Conservation (phyloP, 2,888 invertebrate genomes). For the Doris montereyensis region DNA sequence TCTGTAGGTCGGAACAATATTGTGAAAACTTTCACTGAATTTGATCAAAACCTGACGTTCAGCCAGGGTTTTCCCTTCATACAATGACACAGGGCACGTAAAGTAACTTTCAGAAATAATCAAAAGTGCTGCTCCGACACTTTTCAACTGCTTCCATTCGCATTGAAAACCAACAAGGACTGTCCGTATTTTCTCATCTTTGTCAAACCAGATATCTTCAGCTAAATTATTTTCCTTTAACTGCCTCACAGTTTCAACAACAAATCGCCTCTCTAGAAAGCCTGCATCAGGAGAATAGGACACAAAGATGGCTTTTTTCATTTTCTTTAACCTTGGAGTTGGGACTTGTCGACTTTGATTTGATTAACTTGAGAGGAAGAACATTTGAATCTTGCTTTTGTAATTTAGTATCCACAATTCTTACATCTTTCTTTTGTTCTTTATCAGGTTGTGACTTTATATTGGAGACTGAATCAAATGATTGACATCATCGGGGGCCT, state of each 20-base stretch:
- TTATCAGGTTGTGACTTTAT: constrained; percentile 52
- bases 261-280: constrained; percentile 57
- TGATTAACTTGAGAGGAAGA: too few species aligned
- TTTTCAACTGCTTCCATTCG: constrained; percentile 71
- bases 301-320: background rate
- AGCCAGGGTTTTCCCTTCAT: constrained; percentile 67
- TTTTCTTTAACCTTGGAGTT: constrained; percentile 22
- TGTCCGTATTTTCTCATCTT: constrained; percentile 70
- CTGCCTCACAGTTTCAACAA: constrained; percentile 68
- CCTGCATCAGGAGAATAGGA: background rate
- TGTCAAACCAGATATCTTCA: constrained; percentile 72
- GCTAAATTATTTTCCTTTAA: constrained; percentile 70
- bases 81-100: constrained; percentile 68
- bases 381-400: background rate
- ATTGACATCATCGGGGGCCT: constrained; percentile 26
- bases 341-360: background rate
- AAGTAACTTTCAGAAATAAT: constrained; percentile 69
- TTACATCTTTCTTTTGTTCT: constrained; percentile 15
- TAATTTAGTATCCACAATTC: background rate
- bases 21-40: constrained; percentile 62
- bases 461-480: constrained; percentile 39
- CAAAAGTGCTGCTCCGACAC: constrained; percentile 67
- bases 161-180: constrained; percentile 70
- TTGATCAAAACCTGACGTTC: constrained; percentile 62
- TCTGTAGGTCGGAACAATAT: constrained; percentile 59